Evolutionary conservation across 1,140 invertebrate species (phyloP), one percentile per base, ranked within the genome.

Genomic region (Neodiprion lecontei): DNA sequence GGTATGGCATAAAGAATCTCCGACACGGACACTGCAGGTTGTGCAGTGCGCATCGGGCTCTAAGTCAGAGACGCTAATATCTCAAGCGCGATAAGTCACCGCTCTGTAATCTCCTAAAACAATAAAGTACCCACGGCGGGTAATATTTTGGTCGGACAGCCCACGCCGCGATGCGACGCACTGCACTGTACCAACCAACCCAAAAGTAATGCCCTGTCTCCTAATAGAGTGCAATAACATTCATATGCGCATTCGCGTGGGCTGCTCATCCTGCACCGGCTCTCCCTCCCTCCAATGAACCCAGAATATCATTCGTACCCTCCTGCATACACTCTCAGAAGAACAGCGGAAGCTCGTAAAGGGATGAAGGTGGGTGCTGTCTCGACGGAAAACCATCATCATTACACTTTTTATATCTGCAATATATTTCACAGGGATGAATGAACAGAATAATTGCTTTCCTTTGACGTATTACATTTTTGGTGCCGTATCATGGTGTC

Each of bases 201-300:
- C 21, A 69, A 69, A 69, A 69, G 67, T 69, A 69, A 69, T 69
- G 67, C 67, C 67, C 67, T 69, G 67, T 69, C 67, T 69, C 67
- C 40, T 69, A 69, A 69, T 69, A 69, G 67, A 69, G 67, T 69
- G 67, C 67, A 69, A 69, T 69, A 69, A 69, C 67, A 69, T 69
- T 69, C 67, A 69, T 69, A 69, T 69, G 21, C 14, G 40, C 67
- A 47, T 21, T 21, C 67, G 67, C 67, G 40, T 69, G 53, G 53
- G 53, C 11, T 11, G 17, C 11, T 23, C 17, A 69, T 47, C 40
- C 17, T 69, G 14, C 67, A 21, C 67, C 67, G 67, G 53, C n/a
- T 61, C 53, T 61, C 53, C n/a, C 53, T 12, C 53, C 53, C 53
- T 12, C n/a, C 53, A 61, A 61, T 14, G n/a, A 61, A 61, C 53